phyloP scores from a whole-genome alignment of 30 jellyfish, hydroid and myxozoan genomes.

The Morbakka virulenta region DNA sequence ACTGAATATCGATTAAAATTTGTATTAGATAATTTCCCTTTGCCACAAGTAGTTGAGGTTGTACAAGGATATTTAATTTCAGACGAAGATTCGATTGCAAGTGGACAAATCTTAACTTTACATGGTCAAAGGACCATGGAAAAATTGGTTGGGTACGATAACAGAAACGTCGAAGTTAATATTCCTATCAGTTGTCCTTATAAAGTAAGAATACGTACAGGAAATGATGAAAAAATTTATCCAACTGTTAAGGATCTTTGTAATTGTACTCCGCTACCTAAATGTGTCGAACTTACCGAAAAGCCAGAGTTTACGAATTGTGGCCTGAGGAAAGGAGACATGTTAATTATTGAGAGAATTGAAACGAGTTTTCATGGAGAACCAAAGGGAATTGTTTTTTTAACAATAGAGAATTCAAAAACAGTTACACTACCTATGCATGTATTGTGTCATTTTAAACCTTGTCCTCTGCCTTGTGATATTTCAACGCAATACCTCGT shows the following conservation, averaged over 20 bases:
- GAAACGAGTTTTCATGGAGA: conserved; percentile 26
- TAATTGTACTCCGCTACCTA: conserved; percentile 64
- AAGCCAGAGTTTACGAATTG: conserved; percentile 12
- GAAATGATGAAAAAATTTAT: conserved; percentile 39
- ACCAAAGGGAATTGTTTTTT: conserved; percentile 42
- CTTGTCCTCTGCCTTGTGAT: conserved; percentile 48
- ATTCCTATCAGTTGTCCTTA: conserved; percentile 83
- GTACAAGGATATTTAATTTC: conserved; percentile 87
- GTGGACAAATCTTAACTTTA: conserved; percentile 83
- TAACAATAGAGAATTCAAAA: conserved; percentile 9
- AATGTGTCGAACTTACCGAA: conserved; percentile 36
- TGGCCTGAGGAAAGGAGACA: conserved; percentile 34
- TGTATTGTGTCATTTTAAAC: conserved; percentile 51
- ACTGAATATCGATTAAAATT: conserved; percentile 59
- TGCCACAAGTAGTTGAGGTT: conserved; percentile 92
- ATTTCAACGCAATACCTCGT: conserved; percentile 25
- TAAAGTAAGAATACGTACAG: conserved; percentile 41
- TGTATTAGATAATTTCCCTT: conserved; percentile 70
- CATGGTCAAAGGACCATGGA: conserved; percentile 76
- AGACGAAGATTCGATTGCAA: conserved; percentile 93
- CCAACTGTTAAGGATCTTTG: conserved; percentile 61
- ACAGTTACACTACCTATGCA: conserved; percentile 51
- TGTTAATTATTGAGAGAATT: conserved; percentile 35
- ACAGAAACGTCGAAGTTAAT: conserved; percentile 20
- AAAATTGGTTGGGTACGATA: conserved; percentile 45